phyloP scores from a whole-genome alignment of 1,140 invertebrate genomes.

The Galendromus occidentalis region DNA sequence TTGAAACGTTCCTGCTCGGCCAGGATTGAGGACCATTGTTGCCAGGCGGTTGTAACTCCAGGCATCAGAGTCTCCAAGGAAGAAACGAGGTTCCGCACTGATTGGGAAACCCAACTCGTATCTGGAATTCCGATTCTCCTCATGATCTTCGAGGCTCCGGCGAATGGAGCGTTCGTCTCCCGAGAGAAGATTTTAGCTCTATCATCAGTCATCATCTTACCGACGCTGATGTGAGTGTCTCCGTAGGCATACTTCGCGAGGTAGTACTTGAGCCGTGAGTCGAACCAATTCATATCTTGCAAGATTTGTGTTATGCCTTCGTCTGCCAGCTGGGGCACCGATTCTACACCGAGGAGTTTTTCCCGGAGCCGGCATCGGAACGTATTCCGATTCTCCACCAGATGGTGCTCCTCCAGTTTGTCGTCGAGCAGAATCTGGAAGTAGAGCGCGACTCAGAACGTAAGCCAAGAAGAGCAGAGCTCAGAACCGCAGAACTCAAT shows the following conservation, averaged over 20 bases:
- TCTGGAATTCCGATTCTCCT: background rate
- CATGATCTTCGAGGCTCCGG: too few species aligned
- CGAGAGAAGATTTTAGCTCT: too few species aligned
- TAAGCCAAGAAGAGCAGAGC: background rate
- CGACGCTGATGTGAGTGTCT: constrained; percentile 6
- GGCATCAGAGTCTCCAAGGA: background rate
- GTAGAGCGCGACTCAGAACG: too few species aligned
- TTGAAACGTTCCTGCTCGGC: background rate
- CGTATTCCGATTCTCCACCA: background rate
- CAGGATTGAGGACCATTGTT: background rate
- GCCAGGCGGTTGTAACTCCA: background rate
- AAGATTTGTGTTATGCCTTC: background rate
- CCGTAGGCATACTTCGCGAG: constrained; percentile 5
- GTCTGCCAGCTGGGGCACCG: background rate
- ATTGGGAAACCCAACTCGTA: constrained; percentile 3
- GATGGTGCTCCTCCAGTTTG: background rate
- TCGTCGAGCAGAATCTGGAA: constrained; percentile 1
- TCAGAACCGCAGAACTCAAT: background rate
- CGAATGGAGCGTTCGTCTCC: too few species aligned
- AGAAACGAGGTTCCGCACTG: background rate
- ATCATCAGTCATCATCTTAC: background rate
- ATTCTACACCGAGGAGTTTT: background rate
- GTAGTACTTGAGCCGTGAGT: background rate
- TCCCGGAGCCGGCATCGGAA: background rate
- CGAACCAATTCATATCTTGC: constrained; percentile 9